phyloP scores from a whole-genome alignment of 2,888 invertebrate genomes.

The Cecidostiba fungosa region DNA sequence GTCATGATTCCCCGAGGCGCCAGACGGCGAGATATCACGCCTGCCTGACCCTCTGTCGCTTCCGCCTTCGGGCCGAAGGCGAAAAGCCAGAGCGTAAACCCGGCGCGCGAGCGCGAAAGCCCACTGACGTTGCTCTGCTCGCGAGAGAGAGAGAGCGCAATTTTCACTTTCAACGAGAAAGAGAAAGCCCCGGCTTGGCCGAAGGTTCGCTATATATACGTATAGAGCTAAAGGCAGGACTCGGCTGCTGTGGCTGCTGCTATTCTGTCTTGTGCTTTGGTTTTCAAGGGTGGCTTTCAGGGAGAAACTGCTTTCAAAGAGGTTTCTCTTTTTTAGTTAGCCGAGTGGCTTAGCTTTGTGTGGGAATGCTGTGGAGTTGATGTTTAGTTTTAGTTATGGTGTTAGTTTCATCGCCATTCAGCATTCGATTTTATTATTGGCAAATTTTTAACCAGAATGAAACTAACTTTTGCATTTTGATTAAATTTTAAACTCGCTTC shows the following conservation, averaged over 20 bases:
- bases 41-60: slow-evolving; percentile 23
- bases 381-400: too few relatives aligned
- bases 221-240: not conserved
- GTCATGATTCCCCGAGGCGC: slow-evolving; percentile 26
- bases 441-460: too few relatives aligned
- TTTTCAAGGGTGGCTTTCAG: not conserved
- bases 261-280: not conserved
- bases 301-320: not conserved
- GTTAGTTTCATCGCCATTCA: too few relatives aligned
- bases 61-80: slow-evolving; percentile 10
- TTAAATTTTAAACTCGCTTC: not conserved
- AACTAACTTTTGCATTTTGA: too few relatives aligned
- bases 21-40: slow-evolving; percentile 26
- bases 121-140: slow-evolving; percentile 20
- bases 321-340: not conserved
- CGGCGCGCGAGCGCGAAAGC: slow-evolving; percentile 11
- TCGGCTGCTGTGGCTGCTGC: not conserved
- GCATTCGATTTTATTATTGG: too few relatives aligned
- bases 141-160: slow-evolving; percentile 30
- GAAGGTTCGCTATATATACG: not conserved
- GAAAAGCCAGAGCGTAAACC: slow-evolving; percentile 14
- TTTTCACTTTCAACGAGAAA: slow-evolving; percentile 61
- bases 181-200: slow-evolving; percentile 46
- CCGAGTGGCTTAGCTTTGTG: too few relatives aligned
- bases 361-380: too few relatives aligned